phyloP scores from a whole-genome alignment of 2,888 invertebrate species.

The Heliconius ethilla region DNA sequence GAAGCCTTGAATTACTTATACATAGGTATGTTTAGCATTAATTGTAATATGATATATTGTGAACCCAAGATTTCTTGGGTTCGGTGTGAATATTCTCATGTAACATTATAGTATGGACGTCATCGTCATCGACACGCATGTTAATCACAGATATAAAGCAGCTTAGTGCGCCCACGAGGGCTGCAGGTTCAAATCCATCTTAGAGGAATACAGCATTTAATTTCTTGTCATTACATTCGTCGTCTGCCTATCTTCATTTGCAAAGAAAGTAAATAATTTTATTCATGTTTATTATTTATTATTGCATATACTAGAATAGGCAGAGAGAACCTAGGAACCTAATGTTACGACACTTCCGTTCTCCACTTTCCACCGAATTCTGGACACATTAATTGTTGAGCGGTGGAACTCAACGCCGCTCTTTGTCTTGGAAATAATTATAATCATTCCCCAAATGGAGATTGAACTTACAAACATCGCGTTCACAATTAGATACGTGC shows the following conservation, averaged over 20 bases:
- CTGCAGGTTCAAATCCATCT: neutral
- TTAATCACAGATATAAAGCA: neutral
- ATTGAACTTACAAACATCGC: too few relatives aligned
- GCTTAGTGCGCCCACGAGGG: neutral
- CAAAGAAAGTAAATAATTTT: neutral
- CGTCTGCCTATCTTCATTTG: neutral
- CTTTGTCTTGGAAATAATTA: too few relatives aligned
- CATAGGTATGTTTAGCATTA: neutral
- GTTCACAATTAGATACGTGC: neutral
- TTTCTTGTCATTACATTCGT: neutral
- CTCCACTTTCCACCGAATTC: too few relatives aligned
- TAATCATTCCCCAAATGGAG: too few relatives aligned
- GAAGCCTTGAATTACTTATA: neutral
- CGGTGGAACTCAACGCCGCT: too few relatives aligned
- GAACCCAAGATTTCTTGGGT: slow-evolving; percentile 16
- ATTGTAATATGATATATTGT: slow-evolving; percentile 18
- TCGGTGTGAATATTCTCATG: slow-evolving; percentile 29
- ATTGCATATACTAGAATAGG: too few relatives aligned
- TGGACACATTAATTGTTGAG: too few relatives aligned
- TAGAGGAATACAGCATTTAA: neutral
- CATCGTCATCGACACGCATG: neutral
- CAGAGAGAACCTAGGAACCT: too few relatives aligned
- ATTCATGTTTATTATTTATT: neutral
- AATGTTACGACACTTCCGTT: too few relatives aligned
- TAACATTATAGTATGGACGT: neutral